Evolutionary conservation across 1,140 invertebrate species (phyloP).

Genomic region (Orius insidiosus): DNA sequence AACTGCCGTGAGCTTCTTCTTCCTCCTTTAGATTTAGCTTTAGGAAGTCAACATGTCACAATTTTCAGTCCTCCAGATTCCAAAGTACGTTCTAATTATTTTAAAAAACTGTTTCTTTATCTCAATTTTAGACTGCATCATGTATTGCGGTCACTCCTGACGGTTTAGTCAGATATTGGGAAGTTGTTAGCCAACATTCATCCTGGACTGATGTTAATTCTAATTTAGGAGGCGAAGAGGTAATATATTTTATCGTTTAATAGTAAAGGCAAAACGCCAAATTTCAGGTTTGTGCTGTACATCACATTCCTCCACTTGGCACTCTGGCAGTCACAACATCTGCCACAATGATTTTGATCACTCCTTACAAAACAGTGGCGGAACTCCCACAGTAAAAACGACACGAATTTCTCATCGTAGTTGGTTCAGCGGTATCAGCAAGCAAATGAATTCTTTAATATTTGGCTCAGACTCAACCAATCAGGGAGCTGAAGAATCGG

Average conservation of each 20-base stretch:
- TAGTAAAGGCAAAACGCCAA: background rate
- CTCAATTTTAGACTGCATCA: constrained; percentile 59
- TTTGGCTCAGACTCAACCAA: constrained; percentile 49
- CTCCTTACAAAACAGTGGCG: constrained; percentile 27
- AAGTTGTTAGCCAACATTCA: constrained; percentile 71
- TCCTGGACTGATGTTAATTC: constrained; percentile 67
- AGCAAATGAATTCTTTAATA: constrained; percentile 67
- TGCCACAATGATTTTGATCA: constrained; percentile 69
- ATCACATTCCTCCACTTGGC: constrained; percentile 47
- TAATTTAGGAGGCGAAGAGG: constrained; percentile 43
- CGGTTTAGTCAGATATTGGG: constrained; percentile 81
- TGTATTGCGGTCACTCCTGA: constrained; percentile 87
- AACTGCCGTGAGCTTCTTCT: too few relatives aligned
- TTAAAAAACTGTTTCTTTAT: constrained; percentile 62
- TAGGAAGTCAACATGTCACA: too few relatives aligned
- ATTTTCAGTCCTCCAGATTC: too few relatives aligned
- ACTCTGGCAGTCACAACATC: constrained; percentile 81
- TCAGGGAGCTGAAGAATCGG: constrained; percentile 5
- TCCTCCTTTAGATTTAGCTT: too few relatives aligned
- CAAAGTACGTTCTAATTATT: too few relatives aligned
- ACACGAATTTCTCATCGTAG: constrained; percentile 59
- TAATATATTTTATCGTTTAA: background rate
- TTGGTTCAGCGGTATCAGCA: constrained; percentile 73
- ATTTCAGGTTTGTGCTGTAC: constrained; percentile 42
- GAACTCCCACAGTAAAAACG: constrained; percentile 48